Evolutionary conservation across 2,888 invertebrate species (phyloP), one percentile per base, ranked within the genome.

Genomic region (Phytoseiulus persimilis): DNA sequence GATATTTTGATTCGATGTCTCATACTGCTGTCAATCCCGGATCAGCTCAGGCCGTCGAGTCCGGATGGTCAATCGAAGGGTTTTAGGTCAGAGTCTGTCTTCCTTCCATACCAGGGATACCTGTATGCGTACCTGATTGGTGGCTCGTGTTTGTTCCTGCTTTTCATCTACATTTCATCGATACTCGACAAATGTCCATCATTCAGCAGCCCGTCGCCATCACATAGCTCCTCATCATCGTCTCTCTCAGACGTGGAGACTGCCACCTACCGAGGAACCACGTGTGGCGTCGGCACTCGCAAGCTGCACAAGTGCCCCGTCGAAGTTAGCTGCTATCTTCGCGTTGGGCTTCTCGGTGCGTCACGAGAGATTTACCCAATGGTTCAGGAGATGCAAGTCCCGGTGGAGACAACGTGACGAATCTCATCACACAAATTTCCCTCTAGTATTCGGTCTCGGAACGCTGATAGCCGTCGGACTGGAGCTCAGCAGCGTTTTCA

Each of bases 121-220:
- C 94, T 94, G 91, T 92, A 94, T 91, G 93, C 94, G 93, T 94
- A 94, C 91, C 92, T 94, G 83, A 94, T 94, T 92, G 93, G 94
- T 90, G 94, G 94, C 1, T 94, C 94, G 91, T 94, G 94, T 90
- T 93, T 93, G 2, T 94, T 94, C 90, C 94, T 94, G 91, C 93
- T 94, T 91, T 93, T 93, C 91, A 94, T 94, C 91, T 94, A 94
- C 92, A 93, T 94, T 90, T 93, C 94, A 92, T 93, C 94, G 31
- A 92, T 94, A 91, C 92, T 94, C 83, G 94, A 94, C 92, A 94
- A 93, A 91, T 94, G 94, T 90, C 93, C 94, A 11, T 93, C 93
- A 89, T 87, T 87, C 45, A 87, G 87, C 87, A 87, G 87, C n/a
- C 87, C 87, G 31, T 32, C 87, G 32, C 33, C 87, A n/a, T 87